phyloP scores from a whole-genome alignment of 1,140 invertebrate species.

The Drosophila pseudoananassae region DNA sequence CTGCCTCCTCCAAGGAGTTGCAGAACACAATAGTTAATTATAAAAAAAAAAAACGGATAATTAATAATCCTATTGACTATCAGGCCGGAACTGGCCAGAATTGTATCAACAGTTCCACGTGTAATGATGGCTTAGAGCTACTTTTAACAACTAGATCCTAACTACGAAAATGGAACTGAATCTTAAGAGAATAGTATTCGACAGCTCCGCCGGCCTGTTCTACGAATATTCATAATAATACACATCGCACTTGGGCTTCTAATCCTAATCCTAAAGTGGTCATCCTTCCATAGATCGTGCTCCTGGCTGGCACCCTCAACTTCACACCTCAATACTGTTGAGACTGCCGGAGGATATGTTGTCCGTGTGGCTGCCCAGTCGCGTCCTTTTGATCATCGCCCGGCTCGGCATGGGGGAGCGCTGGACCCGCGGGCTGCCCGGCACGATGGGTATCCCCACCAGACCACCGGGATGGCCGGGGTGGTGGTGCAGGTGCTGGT shows the following conservation, averaged over 20 bases:
- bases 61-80: conserved; percentile 39
- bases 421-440: conserved; percentile 80
- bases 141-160: not conserved
- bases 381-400: conserved; percentile 76
- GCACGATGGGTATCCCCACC: conserved; percentile 79
- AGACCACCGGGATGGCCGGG: conserved; percentile 32
- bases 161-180: not conserved
- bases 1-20: conserved; percentile 1
- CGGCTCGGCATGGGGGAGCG: conserved; percentile 80
- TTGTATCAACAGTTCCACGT: not conserved
- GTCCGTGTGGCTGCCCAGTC: conserved; percentile 81
- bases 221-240: conserved; percentile 34
- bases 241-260: not conserved
- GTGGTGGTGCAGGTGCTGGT: conserved; percentile 52
- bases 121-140: not conserved
- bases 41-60: conserved; percentile 8
- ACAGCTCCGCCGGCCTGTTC: conserved; percentile 9
- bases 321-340: conserved; percentile 83
- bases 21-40: not conserved
- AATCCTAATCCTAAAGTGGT: conserved; percentile 15
- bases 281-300: not conserved
- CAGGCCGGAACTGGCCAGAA: conserved; percentile 7
- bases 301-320: not conserved
- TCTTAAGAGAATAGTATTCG: not conserved
- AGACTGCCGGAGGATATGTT: conserved; percentile 83